Evolutionary conservation across 2,888 invertebrate species (phyloP).

Genomic region (Hirtodrosophila alboralis): DNA sequence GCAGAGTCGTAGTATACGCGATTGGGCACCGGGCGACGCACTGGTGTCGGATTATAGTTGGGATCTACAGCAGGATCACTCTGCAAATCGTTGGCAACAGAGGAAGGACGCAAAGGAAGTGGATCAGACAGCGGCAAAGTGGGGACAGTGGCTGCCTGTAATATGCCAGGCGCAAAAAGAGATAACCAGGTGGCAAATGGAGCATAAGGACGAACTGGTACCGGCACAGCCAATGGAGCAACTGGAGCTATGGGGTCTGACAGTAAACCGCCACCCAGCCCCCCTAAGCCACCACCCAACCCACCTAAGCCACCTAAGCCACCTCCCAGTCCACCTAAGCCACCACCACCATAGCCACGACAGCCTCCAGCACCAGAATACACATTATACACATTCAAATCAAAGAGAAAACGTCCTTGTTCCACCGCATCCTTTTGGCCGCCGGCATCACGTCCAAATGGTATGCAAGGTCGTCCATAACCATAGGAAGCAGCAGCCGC

Average conservation of each 20-base stretch:
- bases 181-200: constrained; percentile 77
- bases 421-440: constrained; percentile 60
- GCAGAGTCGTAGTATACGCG: constrained; percentile 70
- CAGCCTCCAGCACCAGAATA: constrained; percentile 52
- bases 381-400: constrained; percentile 82
- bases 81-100: constrained; percentile 50
- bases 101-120: constrained; percentile 32
- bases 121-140: constrained; percentile 46
- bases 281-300: constrained; percentile 31
- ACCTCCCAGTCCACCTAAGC: constrained; percentile 41
- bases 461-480: constrained; percentile 65
- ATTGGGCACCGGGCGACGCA: constrained; percentile 72
- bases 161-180: constrained; percentile 80
- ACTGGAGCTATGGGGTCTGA: constrained; percentile 66
- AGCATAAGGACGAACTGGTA: constrained; percentile 67
- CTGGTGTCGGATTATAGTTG: constrained; percentile 55
- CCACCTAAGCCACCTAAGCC: constrained; percentile 51
- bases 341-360: constrained; percentile 54
- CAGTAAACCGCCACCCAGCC: constrained; percentile 59
- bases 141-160: constrained; percentile 66
- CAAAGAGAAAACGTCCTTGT: constrained; percentile 82
- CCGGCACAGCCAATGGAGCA: constrained; percentile 41
- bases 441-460: constrained; percentile 68
- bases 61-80: constrained; percentile 81
- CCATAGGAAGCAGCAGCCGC: constrained; percentile 38